Evolutionary conservation across 1,140 invertebrate genomes (phyloP).

Genomic region (Panulirus ornatus): DNA sequence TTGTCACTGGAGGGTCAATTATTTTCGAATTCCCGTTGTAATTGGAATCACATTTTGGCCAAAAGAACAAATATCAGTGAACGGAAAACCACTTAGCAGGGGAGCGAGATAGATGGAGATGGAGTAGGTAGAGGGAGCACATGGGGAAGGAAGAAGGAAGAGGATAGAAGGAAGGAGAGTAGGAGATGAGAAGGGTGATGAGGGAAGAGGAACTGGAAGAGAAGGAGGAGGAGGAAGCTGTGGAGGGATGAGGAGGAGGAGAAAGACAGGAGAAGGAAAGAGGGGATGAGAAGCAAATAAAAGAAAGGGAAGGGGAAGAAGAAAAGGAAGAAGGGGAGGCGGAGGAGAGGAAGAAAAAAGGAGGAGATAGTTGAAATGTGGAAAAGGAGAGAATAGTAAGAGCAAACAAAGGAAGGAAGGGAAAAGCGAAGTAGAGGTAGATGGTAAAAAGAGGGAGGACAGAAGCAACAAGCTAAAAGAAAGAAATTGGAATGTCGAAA

Average conservation of each 20-base stretch:
- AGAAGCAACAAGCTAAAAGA: neutral
- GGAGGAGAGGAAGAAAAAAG: neutral
- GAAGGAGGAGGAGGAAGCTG: neutral
- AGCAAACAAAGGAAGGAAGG: no score
- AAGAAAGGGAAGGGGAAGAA: neutral
- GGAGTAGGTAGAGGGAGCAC: constrained; percentile 9
- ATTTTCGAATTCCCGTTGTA: constrained; percentile 70
- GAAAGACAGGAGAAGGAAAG: neutral
- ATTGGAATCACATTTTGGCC: constrained; percentile 61
- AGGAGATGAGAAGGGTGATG: neutral
- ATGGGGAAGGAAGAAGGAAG: neutral
- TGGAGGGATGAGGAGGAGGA: neutral
- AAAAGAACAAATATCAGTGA: constrained; percentile 70
- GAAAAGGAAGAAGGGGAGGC: neutral
- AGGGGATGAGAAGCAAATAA: no score
- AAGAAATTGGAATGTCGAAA: neutral
- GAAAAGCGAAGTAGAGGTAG: neutral
- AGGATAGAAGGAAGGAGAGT: constrained; percentile 8
- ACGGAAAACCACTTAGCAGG: constrained; percentile 58
- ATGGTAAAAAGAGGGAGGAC: neutral
- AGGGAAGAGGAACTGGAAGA: neutral
- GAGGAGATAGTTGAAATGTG: no score
- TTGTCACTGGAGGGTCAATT: constrained; percentile 49
- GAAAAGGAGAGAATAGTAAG: no score
- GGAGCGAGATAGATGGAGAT: constrained; percentile 51